Evolutionary conservation across 2,113 vertebrate genomes (phyloP), one percentile per base, ranked within the genome.

Genomic region (Felis chaus): DNA sequence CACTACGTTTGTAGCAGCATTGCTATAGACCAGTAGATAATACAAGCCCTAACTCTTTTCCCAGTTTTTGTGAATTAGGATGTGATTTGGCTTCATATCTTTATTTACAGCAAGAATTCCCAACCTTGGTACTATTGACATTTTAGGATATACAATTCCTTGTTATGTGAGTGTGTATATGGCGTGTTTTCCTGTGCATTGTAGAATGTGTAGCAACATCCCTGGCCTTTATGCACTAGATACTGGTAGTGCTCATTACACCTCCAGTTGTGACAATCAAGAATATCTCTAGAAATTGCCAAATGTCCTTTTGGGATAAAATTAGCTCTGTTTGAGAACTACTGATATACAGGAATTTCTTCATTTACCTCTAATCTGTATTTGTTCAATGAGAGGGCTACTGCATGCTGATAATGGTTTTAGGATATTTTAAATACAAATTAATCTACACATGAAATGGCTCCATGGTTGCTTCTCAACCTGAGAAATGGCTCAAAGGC

Each of bases 391-490:
- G 86, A 94, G 86, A 98, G 57, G 87, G 76, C 96, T 97, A 98
- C 41, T 98, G 96, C 94, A 96, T 92, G 87, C 41, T 1, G 90
- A 97, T 95, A 98, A 98, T 96, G 88, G 82, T 89, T 84, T 88
- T 80, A 96, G 92, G 83, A 93, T 96, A 95, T 93, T 93, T 98
- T 98, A 98, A 98, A 98, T 92, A 96, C 94, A 97, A 89, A 98
- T 98, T 97, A 98, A 97, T 98, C 95, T 98, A 98, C 97, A 97
- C 95, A 97, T 81, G 85, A 98, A 98, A 98, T 95, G 94, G 83
- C 68, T 98, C 95, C 83, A 97, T 97, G 94, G 93, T 82, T 98
- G 94, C 89, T 96, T 98, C 98, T 97, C 97, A 98, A 98, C 98
- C 98, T 98, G 95, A 98, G 89, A 98, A 98, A 98, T 93, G 94